A percentile compares a stretch with the other conserved stretches of the same genome.
phyloP scores from a whole-genome alignment of 2,888 invertebrate genomes.

The Lamellibrachia satsuma region DNA sequence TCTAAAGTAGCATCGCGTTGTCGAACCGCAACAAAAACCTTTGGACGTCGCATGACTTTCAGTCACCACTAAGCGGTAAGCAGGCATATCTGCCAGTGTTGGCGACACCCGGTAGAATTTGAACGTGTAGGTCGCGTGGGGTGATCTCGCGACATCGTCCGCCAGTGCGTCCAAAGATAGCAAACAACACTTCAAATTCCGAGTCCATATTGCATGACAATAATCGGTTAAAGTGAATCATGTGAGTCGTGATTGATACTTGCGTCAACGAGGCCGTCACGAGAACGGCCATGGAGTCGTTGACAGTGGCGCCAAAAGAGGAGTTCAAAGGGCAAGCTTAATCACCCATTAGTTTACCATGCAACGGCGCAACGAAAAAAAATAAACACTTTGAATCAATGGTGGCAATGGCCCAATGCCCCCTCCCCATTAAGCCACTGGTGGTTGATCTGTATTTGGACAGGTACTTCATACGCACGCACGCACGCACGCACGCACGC shows the following conservation, averaged over 20 bases:
- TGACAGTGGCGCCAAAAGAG: neutral
- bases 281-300: neutral
- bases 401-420: too few species aligned
- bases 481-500: too few species aligned
- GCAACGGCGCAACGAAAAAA: too few species aligned
- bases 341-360: too few species aligned
- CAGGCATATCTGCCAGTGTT: neutral
- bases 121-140: neutral
- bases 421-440: too few species aligned
- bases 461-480: too few species aligned
- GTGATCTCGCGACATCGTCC: neutral
- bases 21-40: neutral
- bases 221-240: slow-evolving; percentile 9
- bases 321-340: too few species aligned
- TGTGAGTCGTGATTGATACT: neutral
- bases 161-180: neutral
- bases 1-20: neutral
- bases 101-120: neutral
- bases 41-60: neutral
- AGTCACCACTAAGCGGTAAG: neutral
- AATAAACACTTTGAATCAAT: too few species aligned
- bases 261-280: neutral
- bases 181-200: neutral
- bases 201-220: neutral
- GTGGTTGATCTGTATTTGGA: too few species aligned